These are phyloP conservation scores for Brachyistius frenatus DNA, from an alignment of 2,113 vertebrate species.

Conservation along the genomic window DNA sequence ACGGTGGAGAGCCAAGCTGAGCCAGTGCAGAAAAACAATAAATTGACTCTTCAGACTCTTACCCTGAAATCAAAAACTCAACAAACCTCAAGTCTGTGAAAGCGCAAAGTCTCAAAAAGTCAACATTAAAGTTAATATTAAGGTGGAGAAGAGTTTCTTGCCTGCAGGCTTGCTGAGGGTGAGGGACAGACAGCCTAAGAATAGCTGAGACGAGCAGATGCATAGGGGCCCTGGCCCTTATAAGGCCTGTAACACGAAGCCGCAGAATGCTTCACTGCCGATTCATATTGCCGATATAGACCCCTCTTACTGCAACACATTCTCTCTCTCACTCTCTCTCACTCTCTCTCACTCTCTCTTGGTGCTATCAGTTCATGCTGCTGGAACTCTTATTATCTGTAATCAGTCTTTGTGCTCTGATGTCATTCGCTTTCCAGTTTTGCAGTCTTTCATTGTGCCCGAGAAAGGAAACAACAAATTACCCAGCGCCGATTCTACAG, in stretches of 20 bases:
- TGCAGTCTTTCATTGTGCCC: conserved; percentile 18
- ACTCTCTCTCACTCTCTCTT: conserved; percentile 40
- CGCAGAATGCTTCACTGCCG: conserved; percentile 77
- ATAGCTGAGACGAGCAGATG: conserved; percentile 72
- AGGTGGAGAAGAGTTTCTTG: conserved; percentile 53
- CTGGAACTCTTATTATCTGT: conserved; percentile 52
- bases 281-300: conserved; percentile 82
- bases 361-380: conserved; percentile 35
- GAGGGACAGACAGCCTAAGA: conserved; percentile 75
- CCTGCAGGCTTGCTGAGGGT: conserved; percentile 71
- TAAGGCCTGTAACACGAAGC: conserved; percentile 82
- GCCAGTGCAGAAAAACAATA: not conserved
- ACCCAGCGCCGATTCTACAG: not conserved
- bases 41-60: not conserved
- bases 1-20: not conserved
- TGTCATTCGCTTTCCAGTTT: conserved; percentile 24
- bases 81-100: conserved; percentile 6
- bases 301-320: conserved; percentile 82
- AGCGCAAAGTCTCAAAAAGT: conserved; percentile 29
- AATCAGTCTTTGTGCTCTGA: conserved; percentile 35
- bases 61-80: conserved; percentile 14
- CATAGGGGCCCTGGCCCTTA: conserved; percentile 73
- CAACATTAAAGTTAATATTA: conserved; percentile 1
- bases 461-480: conserved; percentile 54
- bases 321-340: conserved; percentile 68